A percentile compares a stretch with the other conserved stretches of the same genome.
Conservation (phyloP, 2,113 vertebrate genomes). For the Notiomystis cincta region DNA sequence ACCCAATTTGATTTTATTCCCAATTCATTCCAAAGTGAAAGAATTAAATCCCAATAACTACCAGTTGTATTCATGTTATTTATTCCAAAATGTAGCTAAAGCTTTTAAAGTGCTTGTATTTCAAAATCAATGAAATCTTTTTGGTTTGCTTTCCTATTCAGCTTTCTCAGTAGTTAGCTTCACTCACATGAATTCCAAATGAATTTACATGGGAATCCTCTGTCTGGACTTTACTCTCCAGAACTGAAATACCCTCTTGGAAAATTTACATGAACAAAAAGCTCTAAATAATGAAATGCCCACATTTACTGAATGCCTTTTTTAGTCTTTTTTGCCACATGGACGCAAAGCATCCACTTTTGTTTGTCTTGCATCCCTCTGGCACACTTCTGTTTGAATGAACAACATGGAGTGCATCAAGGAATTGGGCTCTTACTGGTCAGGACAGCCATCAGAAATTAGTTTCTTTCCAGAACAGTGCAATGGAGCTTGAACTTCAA, state of each 20-base stretch:
- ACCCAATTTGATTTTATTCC: background rate
- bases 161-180: background rate
- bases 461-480: background rate
- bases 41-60: background rate
- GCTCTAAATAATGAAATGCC: slow-evolving; percentile 27
- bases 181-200: background rate
- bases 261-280: slow-evolving; percentile 1
- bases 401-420: background rate
- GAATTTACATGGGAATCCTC: background rate
- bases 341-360: background rate
- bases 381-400: background rate
- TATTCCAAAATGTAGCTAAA: slow-evolving; percentile 10
- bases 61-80: background rate
- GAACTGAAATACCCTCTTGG: background rate
- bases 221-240: background rate
- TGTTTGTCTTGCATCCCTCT: background rate
- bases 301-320: background rate
- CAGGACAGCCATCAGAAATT: background rate
- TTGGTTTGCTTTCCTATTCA: background rate
- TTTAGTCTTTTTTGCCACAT: background rate
- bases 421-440: background rate
- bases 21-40: background rate
- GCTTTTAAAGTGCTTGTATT: background rate
- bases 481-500: background rate
- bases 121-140: background rate